These are phyloP conservation scores for Criorhina ranunculi DNA, from an alignment of 2,888 invertebrate species.

Conservation along the genomic window DNA sequence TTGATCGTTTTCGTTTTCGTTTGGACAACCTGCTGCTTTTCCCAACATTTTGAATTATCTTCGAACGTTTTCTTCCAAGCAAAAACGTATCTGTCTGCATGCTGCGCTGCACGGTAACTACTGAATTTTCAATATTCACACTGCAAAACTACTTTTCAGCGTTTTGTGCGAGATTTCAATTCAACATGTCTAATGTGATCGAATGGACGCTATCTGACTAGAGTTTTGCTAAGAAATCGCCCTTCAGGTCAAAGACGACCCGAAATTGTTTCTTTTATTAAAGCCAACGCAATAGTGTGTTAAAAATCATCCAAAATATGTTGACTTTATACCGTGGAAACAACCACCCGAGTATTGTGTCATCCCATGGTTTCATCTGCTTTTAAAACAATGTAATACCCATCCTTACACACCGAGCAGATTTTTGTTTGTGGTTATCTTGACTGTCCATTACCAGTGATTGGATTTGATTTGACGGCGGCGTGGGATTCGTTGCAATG, in stretches of 20 bases:
- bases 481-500: slow-evolving; percentile 51
- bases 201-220: background rate
- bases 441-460: slow-evolving; percentile 2
- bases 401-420: slow-evolving; percentile 18
- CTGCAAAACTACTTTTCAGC: slow-evolving; percentile 51
- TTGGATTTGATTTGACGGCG: slow-evolving; percentile 45
- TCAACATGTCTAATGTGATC: slow-evolving; percentile 15
- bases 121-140: slow-evolving; percentile 34
- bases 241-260: slow-evolving; percentile 4
- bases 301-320: slow-evolving; percentile 14
- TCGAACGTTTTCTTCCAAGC: slow-evolving; percentile 19
- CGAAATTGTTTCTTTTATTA: background rate
- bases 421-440: background rate
- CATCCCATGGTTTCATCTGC: slow-evolving; percentile 22
- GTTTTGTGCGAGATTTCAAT: slow-evolving; percentile 10
- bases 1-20: slow-evolving; percentile 2
- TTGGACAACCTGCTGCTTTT: background rate
- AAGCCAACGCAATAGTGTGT: slow-evolving; percentile 12
- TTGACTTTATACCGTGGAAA: slow-evolving; percentile 32
- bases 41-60: slow-evolving; percentile 6
- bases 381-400: slow-evolving; percentile 4
- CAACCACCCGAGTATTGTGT: slow-evolving; percentile 32
- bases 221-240: slow-evolving; percentile 22
- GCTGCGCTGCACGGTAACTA: slow-evolving; percentile 51
- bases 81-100: slow-evolving; percentile 10